phyloP scores from a whole-genome alignment of 1,140 invertebrate genomes.

The Tigriopus japonicus region DNA sequence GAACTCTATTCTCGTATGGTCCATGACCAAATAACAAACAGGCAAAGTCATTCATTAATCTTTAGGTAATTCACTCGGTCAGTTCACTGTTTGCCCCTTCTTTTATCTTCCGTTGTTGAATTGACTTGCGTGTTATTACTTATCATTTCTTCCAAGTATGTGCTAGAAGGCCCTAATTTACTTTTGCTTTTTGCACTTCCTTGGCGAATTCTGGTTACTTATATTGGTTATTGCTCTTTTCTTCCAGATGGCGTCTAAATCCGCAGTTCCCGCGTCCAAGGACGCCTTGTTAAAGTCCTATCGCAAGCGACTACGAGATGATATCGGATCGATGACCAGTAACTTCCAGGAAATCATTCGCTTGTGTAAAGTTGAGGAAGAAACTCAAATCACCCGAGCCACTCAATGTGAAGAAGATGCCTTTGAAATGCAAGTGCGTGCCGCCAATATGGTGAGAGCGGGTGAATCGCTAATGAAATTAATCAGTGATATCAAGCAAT shows the following conservation, averaged over 20 bases:
- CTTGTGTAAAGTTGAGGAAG: conserved; percentile 75
- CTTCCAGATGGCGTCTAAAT: not conserved
- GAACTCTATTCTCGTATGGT: conserved; percentile 9
- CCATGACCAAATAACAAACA: conserved; percentile 6
- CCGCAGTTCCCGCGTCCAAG: conserved; percentile 50
- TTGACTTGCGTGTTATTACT: not conserved
- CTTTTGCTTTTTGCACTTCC: too few relatives aligned
- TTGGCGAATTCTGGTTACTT: too few relatives aligned
- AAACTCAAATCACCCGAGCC: conserved; percentile 63
- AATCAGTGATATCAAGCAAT: conserved; percentile 89
- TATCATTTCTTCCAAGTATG: not conserved
- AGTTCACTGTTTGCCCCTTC: not conserved
- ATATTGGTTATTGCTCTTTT: not conserved
- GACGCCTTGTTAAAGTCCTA: conserved; percentile 85
- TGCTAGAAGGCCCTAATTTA: too few relatives aligned
- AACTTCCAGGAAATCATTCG: conserved; percentile 90
- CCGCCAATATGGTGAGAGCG: conserved; percentile 79
- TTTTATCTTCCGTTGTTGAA: not conserved
- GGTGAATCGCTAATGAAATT: conserved; percentile 90
- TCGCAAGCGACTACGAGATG: conserved; percentile 74
- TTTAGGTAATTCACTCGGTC: too few relatives aligned
- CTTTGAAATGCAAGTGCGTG: conserved; percentile 88
- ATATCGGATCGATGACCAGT: conserved; percentile 87
- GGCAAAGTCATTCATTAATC: too few relatives aligned
- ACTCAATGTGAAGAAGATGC: conserved; percentile 85